Conservation (phyloP, 2,113 vertebrate genomes). For the Dermatemys mawii region DNA sequence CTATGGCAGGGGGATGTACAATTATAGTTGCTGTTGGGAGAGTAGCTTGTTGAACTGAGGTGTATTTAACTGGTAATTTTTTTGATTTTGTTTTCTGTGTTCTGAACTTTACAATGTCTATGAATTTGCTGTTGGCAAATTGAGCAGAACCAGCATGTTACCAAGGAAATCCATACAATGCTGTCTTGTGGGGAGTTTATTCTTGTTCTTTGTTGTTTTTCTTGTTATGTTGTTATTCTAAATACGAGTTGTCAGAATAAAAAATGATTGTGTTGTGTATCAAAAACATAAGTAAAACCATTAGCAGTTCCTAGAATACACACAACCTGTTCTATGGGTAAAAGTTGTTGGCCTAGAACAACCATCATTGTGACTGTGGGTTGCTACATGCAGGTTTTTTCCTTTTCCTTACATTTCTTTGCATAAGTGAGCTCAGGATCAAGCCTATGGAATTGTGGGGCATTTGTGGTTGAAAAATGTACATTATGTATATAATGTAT, state of each 20-base stretch:
- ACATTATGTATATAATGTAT: background rate
- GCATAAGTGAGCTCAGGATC: background rate
- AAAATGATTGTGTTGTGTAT: background rate
- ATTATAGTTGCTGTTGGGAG: background rate
- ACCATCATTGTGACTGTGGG: background rate
- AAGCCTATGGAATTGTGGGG: background rate
- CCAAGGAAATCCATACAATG: background rate
- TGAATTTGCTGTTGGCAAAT: background rate
- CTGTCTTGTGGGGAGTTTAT: background rate
- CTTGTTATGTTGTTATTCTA: background rate
- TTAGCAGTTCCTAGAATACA: background rate
- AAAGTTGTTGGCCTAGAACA: background rate
- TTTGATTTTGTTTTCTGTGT: background rate
- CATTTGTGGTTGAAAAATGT: background rate
- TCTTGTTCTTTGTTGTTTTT: background rate
- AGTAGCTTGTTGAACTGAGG: background rate
- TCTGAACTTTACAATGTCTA: background rate
- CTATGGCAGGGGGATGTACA: background rate
- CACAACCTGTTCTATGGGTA: background rate
- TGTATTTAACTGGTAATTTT: background rate
- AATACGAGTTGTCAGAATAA: background rate
- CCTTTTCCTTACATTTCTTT: background rate
- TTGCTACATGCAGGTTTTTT: background rate
- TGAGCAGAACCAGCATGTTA: background rate
- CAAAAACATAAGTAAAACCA: background rate